Base-by-base conservation (phyloP, 1,140 invertebrate species). In the Mactra quadrangularis region DNA sequence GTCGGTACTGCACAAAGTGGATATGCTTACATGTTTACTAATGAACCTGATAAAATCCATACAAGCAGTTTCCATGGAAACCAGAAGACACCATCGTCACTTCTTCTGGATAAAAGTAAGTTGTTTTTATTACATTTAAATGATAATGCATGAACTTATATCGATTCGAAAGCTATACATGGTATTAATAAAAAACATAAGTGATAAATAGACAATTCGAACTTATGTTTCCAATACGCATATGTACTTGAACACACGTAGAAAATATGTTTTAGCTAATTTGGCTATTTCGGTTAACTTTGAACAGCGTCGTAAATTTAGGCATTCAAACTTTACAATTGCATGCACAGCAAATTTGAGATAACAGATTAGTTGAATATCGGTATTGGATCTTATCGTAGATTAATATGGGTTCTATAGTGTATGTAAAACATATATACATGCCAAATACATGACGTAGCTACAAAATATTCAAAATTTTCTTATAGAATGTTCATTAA, bases 41-140 rank as follows among this genome's bases (percentile, higher is more conserved):
- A 41, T 27, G 29, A 50, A 29, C 64, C 64, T 0, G 45, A 50
- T 7, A 25, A 47, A 7, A 50, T 50, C 0, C 41, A 31, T 41
- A 50, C 25, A n/a, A 15, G 64, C 45, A 47, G 25, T 19, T 68
- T 68, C 45, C 25, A 50, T 17, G 64, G 64, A 31, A 68, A 41
- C 47, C 64, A 25, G 7, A 68, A 68, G 29, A 68, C 64, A 1
- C 45, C 41, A 0, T 47, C 41, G 0, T 50, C 64, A 19, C 7
- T 68, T 22, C 41, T 68, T 27, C 27, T 68, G 29, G 47, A 68
- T 41, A 50, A 68, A 68, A 41, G 64, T 68, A 68, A 35, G 55
- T 41, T 41, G 15, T n/a, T n/a, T n/a, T n/a, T n/a, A 9, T 15
- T 53, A 6, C 50, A 9, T 47, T 9, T 17, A 9, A 9, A 47